Evolutionary conservation across 2,888 invertebrate genomes (phyloP).

Genomic region (Romanomermis culicivorax): DNA sequence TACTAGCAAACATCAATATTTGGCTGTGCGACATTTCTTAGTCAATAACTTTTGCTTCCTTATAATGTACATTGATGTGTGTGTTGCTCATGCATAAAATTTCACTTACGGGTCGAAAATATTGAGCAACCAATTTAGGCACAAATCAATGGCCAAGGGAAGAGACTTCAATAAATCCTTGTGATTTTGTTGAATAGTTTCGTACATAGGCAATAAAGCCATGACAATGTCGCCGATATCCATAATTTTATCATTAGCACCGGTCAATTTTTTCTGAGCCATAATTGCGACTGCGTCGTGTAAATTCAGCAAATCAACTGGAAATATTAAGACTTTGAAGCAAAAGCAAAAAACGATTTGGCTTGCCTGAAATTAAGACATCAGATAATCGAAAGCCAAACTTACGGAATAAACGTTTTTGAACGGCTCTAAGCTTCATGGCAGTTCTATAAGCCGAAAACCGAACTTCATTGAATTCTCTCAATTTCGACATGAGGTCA

Average conservation of each 20-base stretch:
- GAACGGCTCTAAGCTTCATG: slow-evolving; percentile 81
- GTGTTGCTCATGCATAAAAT: no score
- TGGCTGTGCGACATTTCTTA: no score
- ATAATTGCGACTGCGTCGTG: slow-evolving; percentile 14
- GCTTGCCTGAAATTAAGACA: no score
- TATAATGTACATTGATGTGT: no score
- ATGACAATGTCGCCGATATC: slow-evolving; percentile 93
- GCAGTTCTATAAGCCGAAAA: slow-evolving; percentile 97
- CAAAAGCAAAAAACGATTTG: no score
- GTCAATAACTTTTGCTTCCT: no score
- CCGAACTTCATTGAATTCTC: slow-evolving; percentile 83
- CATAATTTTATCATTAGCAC: slow-evolving; percentile 39
- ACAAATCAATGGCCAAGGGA: slow-evolving; percentile 77
- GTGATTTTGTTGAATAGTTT: slow-evolving; percentile 27
- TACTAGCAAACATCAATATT: no score
- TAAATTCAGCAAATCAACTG: slow-evolving; percentile 24
- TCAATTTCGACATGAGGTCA: slow-evolving; percentile 66
- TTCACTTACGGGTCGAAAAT: slow-evolving; percentile 60
- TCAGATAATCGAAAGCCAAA: no score
- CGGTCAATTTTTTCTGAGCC: not conserved
- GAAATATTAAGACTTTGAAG: slow-evolving; percentile 3
- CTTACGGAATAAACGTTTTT: slow-evolving; percentile 59
- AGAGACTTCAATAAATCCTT: slow-evolving; percentile 32
- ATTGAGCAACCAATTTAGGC: slow-evolving; percentile 93
- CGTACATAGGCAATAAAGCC: slow-evolving; percentile 72